Conservation (phyloP, 1,140 invertebrate species). For the Philaenus spumarius region DNA sequence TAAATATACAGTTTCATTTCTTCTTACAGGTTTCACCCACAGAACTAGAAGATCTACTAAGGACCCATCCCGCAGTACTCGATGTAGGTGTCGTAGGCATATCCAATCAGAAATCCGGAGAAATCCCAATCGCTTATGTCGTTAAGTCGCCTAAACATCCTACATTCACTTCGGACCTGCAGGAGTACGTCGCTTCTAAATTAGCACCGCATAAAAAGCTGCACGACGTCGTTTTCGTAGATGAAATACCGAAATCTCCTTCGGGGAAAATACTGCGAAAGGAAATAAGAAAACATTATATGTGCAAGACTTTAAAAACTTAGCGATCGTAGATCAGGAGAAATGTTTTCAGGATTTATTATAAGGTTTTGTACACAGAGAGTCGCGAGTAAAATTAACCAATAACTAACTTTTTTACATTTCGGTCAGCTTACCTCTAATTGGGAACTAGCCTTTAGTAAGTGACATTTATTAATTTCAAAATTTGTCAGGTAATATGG, state of each 20-base stretch:
- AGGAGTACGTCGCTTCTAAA: slow-evolving; percentile 48
- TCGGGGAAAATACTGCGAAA: slow-evolving; percentile 68
- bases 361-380: too few relatives aligned
- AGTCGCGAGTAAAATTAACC: too few relatives aligned
- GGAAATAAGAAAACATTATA: slow-evolving; percentile 42
- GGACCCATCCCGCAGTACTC: slow-evolving; percentile 53
- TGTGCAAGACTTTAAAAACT: too few relatives aligned
- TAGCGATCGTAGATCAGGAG: too few relatives aligned
- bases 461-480: too few relatives aligned
- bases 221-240: slow-evolving; percentile 58
- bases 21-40: slow-evolving; percentile 56
- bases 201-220: slow-evolving; percentile 62
- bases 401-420: too few relatives aligned
- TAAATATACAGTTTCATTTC: too few relatives aligned
- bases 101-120: slow-evolving; percentile 55
- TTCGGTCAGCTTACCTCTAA: too few relatives aligned
- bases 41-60: slow-evolving; percentile 62
- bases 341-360: too few relatives aligned
- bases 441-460: too few relatives aligned
- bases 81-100: slow-evolving; percentile 68
- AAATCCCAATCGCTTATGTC: slow-evolving; percentile 55
- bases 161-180: slow-evolving; percentile 35
- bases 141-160: slow-evolving; percentile 33
- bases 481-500: too few relatives aligned
- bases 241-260: slow-evolving; percentile 63